Evolutionary conservation across 2,113 vertebrate species (phyloP).

Genomic region (Cyrtonyx montezumae): DNA sequence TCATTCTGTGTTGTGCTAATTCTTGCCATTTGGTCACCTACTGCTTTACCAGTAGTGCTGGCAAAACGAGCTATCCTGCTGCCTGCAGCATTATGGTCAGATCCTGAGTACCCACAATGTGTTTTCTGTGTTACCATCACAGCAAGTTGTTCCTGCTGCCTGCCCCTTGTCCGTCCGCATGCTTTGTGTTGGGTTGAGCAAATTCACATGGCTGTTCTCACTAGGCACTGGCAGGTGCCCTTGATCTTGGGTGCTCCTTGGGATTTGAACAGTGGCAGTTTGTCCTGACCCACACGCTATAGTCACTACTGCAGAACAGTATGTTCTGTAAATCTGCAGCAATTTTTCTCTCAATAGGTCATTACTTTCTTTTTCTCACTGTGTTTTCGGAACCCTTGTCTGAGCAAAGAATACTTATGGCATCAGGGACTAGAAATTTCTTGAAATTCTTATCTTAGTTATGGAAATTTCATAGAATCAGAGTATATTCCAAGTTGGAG

Average conservation of each 20-base stretch:
- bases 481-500: no score
- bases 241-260: no score
- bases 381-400: background rate
- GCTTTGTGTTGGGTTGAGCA: background rate
- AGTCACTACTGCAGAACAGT: background rate
- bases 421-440: background rate
- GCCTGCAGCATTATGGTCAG: background rate
- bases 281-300: no score
- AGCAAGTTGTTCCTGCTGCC: background rate
- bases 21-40: background rate
- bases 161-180: background rate
- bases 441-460: background rate
- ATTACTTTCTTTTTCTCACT: background rate
- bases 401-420: background rate
- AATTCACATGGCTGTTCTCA: background rate
- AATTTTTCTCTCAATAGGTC: background rate
- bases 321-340: background rate
- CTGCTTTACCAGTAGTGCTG: fast-evolving
- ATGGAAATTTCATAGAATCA: background rate
- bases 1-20: background rate
- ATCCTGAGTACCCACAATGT: fast-evolving
- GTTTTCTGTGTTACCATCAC: background rate
- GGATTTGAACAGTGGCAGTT: background rate
- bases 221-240: background rate
- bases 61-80: background rate